A percentile compares a stretch with the other conserved stretches of the same genome.
These are phyloP conservation scores for Cantharis nigra DNA, from an alignment of 2,888 invertebrate genomes.

Conservation along the genomic window DNA sequence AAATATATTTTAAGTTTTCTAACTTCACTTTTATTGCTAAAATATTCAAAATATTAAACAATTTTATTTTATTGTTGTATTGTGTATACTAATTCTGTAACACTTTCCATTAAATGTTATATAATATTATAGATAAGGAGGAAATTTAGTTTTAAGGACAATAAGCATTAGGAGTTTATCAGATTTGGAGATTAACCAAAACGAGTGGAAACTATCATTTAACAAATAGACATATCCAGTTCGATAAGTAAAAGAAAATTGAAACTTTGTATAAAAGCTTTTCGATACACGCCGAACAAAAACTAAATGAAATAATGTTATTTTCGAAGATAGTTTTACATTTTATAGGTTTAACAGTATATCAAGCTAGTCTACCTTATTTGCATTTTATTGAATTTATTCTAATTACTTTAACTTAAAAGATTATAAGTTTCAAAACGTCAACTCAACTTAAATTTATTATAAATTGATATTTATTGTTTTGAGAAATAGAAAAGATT, in stretches of 20 bases:
- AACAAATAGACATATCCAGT: background rate
- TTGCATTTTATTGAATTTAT: background rate
- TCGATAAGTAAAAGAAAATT: background rate
- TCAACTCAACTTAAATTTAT: background rate
- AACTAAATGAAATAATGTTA: background rate
- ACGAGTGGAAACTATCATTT: background rate
- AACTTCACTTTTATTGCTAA: slow-evolving; percentile 4
- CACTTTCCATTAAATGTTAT: background rate
- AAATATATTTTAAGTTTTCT: slow-evolving; percentile 10
- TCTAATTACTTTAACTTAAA: background rate
- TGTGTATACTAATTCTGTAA: background rate
- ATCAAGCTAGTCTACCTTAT: background rate
- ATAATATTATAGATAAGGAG: background rate
- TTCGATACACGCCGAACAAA: background rate
- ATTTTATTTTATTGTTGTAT: background rate
- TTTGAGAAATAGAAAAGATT: background rate
- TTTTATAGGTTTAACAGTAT: background rate
- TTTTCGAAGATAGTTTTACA: background rate
- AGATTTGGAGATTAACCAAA: background rate
- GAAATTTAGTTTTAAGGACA: background rate
- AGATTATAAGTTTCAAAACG: background rate
- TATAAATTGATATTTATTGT: background rate
- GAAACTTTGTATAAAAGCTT: background rate
- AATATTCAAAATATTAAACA: background rate
- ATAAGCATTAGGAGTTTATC: background rate